phyloP scores from a whole-genome alignment of 2,113 vertebrate genomes.

The Forbesichthys papilliferus region DNA sequence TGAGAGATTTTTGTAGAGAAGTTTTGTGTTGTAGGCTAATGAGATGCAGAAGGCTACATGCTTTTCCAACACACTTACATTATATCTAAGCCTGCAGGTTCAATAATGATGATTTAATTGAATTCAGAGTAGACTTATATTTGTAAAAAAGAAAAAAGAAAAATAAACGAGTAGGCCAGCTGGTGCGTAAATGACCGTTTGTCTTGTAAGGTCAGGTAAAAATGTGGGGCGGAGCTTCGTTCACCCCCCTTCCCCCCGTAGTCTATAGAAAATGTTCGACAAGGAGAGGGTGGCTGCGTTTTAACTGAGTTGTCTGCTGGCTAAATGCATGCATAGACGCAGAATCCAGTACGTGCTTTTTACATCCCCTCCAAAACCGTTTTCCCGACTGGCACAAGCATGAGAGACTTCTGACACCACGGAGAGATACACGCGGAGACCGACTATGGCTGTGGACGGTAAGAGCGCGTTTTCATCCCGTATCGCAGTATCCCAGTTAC shows the following conservation, averaged over 20 bases:
- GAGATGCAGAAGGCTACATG: too few relatives aligned
- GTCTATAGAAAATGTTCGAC: conserved; percentile 48
- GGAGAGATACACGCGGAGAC: conserved; percentile 75
- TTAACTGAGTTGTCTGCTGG: neutral
- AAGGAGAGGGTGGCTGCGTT: conserved; percentile 20
- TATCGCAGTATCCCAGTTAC: neutral
- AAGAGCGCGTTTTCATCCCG: conserved; percentile 47
- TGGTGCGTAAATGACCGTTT: conserved; percentile 65
- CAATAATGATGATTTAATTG: too few relatives aligned
- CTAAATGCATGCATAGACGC: conserved; percentile 26
- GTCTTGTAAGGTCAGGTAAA: conserved; percentile 63
- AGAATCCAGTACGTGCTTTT: conserved; percentile 33
- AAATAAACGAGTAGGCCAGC: neutral
- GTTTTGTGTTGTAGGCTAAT: too few relatives aligned
- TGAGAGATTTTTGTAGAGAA: neutral
- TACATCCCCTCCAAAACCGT: conserved; percentile 16
- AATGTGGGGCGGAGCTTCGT: conserved; percentile 51
- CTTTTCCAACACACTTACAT: too few relatives aligned
- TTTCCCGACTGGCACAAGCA: conserved; percentile 44
- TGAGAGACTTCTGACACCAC: conserved; percentile 75
- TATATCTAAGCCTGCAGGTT: too few relatives aligned
- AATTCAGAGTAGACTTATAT: too few relatives aligned
- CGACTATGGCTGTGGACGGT: conserved; percentile 82
- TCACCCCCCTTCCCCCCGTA: conserved; percentile 41
- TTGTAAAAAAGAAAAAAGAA: neutral